These are phyloP conservation scores for Narcine bancroftii DNA, from an alignment of 2,113 vertebrate species.

Conservation along the genomic window DNA sequence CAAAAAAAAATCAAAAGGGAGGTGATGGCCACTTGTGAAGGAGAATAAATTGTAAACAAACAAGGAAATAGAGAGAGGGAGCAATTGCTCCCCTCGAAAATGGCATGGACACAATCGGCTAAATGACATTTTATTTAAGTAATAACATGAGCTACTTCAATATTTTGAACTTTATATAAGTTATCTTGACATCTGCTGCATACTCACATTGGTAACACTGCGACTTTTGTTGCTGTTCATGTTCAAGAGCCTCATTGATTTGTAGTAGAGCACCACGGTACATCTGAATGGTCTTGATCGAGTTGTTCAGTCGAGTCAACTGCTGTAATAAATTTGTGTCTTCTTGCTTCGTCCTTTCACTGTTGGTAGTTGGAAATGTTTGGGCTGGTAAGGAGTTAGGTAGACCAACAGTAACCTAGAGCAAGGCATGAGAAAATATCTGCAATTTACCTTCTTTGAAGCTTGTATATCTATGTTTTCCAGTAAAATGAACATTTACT, in stretches of 20 bases:
- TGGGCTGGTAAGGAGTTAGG: background rate
- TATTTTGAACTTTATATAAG: background rate
- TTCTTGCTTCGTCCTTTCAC: conserved; percentile 14
- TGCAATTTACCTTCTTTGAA: background rate
- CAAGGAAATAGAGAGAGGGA: no score
- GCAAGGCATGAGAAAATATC: background rate
- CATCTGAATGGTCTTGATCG: conserved; percentile 7
- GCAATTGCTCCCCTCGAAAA: no score
- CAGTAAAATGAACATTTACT: conserved; percentile 1
- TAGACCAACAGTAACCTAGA: background rate
- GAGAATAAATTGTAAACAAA: no score
- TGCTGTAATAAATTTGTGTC: conserved; percentile 20
- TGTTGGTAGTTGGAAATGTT: background rate
- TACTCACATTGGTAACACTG: conserved; percentile 13
- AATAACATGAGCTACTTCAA: background rate
- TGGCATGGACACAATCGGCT: no score
- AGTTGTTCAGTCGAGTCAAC: background rate
- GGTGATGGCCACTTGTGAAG: no score
- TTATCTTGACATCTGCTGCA: background rate
- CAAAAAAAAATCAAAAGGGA: no score
- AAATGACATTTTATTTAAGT: no score
- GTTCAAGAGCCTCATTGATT: background rate
- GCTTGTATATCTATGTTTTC: background rate
- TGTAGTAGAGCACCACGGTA: background rate
- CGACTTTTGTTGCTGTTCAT: background rate